Conservation (phyloP, 2,797 vertebrate genomes). For the Ptychobarbus kaznakovi region DNA sequence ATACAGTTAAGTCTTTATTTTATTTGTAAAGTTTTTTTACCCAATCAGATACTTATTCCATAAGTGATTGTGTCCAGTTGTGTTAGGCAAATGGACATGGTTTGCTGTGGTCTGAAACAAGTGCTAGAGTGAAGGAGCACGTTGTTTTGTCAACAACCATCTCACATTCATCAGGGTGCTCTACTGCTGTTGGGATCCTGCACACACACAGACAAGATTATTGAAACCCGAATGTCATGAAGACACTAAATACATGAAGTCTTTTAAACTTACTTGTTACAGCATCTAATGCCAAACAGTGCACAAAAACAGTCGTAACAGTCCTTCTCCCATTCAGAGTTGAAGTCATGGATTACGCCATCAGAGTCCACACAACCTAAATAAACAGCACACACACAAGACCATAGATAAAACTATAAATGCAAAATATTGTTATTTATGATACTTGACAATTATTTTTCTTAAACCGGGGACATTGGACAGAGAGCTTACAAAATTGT, state of each 20-base stretch:
- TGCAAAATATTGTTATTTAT: not conserved
- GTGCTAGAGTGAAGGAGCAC: slow-evolving; percentile 57
- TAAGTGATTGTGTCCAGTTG: not conserved
- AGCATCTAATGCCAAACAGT: slow-evolving; percentile 13
- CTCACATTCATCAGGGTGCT: slow-evolving; percentile 59
- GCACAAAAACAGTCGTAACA: slow-evolving; percentile 35
- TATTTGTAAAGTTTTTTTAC: not conserved
- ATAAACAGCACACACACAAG: not conserved
- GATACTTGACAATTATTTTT: not conserved
- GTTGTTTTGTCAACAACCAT: slow-evolving; percentile 54
- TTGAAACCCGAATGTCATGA: slow-evolving; percentile 48
- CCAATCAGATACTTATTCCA: not conserved
- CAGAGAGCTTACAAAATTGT: not conserved
- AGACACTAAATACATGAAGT: not conserved
- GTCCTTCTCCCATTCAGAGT: slow-evolving; percentile 25
- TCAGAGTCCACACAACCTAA: slow-evolving; percentile 38
- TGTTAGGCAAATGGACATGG: not conserved
- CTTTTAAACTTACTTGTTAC: slow-evolving; percentile 39
- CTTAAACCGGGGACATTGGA: not conserved
- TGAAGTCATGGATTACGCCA: not conserved
- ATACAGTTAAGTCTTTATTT: not conserved
- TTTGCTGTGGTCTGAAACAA: slow-evolving; percentile 60
- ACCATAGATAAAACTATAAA: not conserved
- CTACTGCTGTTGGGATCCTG: slow-evolving; percentile 9
- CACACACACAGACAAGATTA: slow-evolving; percentile 45